Percentiles rank a stretch among this genome's conserved stretches.
These are phyloP conservation scores for Nothoprocta perdicaria DNA, from an alignment of 2,113 vertebrate genomes.

Conservation along the genomic window DNA sequence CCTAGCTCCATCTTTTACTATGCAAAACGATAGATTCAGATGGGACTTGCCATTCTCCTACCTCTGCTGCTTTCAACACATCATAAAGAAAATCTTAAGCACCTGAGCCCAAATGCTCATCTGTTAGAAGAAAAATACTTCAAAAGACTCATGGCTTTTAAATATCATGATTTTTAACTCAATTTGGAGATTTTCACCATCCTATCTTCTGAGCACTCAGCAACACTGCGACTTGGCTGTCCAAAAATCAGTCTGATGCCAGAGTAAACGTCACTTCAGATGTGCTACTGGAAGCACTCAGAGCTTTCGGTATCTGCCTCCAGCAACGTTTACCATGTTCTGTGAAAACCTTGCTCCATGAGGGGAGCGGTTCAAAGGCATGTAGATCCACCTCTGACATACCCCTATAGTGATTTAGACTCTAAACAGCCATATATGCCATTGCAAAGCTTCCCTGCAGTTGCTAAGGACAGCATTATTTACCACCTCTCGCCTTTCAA, in stretches of 20 bases:
- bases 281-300: not conserved
- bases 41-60: not conserved
- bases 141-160: not conserved
- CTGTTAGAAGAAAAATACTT: not conserved
- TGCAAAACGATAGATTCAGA: not conserved
- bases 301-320: not conserved
- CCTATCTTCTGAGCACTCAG: not conserved
- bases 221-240: not conserved
- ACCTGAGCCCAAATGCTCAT: not conserved
- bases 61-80: not conserved
- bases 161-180: not conserved
- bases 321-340: not conserved
- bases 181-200: not conserved
- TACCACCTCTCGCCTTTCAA: not conserved
- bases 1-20: not conserved
- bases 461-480: not conserved
- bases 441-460: not conserved
- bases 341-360: not conserved
- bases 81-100: not conserved
- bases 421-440: not conserved
- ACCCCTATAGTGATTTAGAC: not conserved
- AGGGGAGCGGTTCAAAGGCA: not conserved
- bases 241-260: not conserved
- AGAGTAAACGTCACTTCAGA: not conserved
- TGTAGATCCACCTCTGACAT: not conserved